phyloP scores from a whole-genome alignment of 2,888 invertebrate species.

The Eupithecia centaureata region DNA sequence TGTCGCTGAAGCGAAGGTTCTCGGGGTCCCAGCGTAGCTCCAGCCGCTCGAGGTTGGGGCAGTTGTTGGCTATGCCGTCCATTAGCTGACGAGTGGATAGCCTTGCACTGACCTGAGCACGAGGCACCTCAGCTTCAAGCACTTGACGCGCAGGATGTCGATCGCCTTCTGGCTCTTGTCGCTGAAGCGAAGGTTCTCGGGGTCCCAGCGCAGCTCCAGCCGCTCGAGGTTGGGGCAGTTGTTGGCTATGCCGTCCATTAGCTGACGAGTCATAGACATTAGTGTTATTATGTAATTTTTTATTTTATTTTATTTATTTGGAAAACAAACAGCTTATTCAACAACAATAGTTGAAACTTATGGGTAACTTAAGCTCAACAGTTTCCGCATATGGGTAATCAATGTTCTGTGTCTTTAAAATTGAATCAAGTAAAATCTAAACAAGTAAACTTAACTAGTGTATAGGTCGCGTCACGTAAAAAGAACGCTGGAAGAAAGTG shows the following conservation, averaged over 20 bases:
- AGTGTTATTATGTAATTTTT: too few species aligned
- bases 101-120: constrained; percentile 89
- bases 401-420: too few species aligned
- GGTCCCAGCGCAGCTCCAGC: constrained; percentile 98
- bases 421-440: too few species aligned
- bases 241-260: constrained; percentile 98
- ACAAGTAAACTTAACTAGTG: too few species aligned
- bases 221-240: constrained; percentile 95
- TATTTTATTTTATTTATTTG: too few species aligned
- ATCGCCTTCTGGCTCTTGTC: constrained; percentile 99
- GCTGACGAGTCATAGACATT: too few species aligned
- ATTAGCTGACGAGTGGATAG: constrained; percentile 86
- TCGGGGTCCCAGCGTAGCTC: constrained; percentile 99
- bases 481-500: too few species aligned
- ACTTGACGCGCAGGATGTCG: constrained; percentile 97
- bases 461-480: too few species aligned
- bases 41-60: constrained; percentile 93
- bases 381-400: too few species aligned
- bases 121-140: constrained; percentile 95
- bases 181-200: constrained; percentile 98
- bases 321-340: too few species aligned
- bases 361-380: too few species aligned
- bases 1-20: constrained; percentile 98
- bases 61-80: constrained; percentile 98
- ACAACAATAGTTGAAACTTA: too few species aligned